Base-by-base conservation (phyloP, 2,797 vertebrate genomes). In the Rhabdophis nuchalis region DNA sequence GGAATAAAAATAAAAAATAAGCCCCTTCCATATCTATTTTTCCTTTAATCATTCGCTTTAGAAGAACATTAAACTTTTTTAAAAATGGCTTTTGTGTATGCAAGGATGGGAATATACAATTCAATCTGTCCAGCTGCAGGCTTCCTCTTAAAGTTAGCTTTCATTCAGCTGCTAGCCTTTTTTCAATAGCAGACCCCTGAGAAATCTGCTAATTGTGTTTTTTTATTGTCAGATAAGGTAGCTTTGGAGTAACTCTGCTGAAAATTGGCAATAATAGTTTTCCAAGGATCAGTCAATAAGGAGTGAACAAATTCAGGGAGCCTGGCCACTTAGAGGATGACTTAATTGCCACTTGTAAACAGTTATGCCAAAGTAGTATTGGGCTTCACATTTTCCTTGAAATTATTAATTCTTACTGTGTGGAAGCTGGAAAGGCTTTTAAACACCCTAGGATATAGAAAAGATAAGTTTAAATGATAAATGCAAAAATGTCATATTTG, bases 61-160 rank as follows among this genome's bases (percentile, higher is more conserved):
- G 64, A 32, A 95, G 93, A 95, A 92, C 95, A 95, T 96, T 95
- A 93, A 96, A 92, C 95, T 96, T 96, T 96, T 94, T 95, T 96
- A 94, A 95, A 96, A 94, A 96, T 96, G 95, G 93, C 68, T 93
- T 3, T 89, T 92, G 0, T 90, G 91, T 89, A 89, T 5, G 5
- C 0, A 0, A 92, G 92, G 90, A 91, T 2, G 0, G 89, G 90
- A 93, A 94, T 64, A 61, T 0, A 1, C 0, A 0, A 88, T 58
- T 91, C 94, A 95, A 90, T 95, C 96, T 96, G 95, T 95, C 96
- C 90, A 91, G 92, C 88, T 93, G 92, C 93, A 52, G 8, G 94
- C 85, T 50, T 90, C 25, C 92, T 77, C 64, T 94, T 91, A 91
- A 94, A 91, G 23, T n/a, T 61, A 93, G 93, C 93, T 95, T 61